Conservation (phyloP, 2,888 invertebrate genomes). For the Podotricha telesiphe region DNA sequence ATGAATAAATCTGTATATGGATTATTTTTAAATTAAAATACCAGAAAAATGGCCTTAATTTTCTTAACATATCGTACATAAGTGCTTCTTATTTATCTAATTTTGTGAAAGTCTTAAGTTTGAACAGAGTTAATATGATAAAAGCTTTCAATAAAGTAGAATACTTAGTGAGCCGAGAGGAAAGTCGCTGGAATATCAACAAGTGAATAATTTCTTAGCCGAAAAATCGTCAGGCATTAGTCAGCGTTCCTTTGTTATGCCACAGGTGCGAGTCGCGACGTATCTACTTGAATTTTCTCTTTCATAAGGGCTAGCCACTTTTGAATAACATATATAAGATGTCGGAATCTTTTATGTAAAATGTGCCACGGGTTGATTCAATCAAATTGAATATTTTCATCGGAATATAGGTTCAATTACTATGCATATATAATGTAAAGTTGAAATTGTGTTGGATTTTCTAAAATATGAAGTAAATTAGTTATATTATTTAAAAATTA, state of each 20-base stretch:
- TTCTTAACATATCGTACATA: too few species aligned
- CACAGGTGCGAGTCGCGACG: conserved; percentile 65
- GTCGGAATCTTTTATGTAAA: conserved; percentile 18
- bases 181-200: conserved; percentile 65
- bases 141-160: conserved; percentile 28
- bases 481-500: too few species aligned
- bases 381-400: too few species aligned
- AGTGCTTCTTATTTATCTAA: background rate
- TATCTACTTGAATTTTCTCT: conserved; percentile 56
- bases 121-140: conserved; percentile 14
- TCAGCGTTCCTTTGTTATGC: conserved; percentile 72
- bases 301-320: conserved; percentile 53
- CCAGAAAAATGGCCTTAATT: too few species aligned
- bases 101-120: conserved; percentile 3
- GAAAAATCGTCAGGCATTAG: conserved; percentile 73
- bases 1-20: too few species aligned
- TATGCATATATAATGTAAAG: too few species aligned
- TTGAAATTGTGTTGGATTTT: too few species aligned
- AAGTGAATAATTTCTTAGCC: conserved; percentile 77
- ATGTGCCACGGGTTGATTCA: background rate
- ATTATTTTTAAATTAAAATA: too few species aligned
- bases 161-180: conserved; percentile 32
- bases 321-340: conserved; percentile 25
- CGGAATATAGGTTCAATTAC: too few species aligned
- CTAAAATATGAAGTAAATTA: too few species aligned